Evolutionary conservation across 2,888 invertebrate species (phyloP).

Genomic region (Bellardia pandia): DNA sequence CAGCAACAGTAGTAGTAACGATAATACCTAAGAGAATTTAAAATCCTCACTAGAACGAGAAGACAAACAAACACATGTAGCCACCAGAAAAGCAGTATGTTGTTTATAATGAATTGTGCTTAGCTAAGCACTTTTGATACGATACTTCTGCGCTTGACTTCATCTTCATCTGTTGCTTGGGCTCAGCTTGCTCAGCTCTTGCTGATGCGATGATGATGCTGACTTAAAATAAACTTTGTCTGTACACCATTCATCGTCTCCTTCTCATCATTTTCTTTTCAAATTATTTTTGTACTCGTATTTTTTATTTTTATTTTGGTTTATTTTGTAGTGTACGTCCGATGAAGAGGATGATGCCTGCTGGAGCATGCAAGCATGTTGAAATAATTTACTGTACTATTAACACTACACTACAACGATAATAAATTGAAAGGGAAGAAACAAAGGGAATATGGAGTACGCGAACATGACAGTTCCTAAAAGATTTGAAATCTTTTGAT

Average conservation of each 20-base stretch:
- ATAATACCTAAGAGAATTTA: constrained; percentile 62
- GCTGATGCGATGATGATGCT: constrained; percentile 19
- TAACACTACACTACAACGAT: constrained; percentile 61
- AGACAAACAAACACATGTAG: not conserved
- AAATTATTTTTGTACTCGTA: constrained; percentile 15
- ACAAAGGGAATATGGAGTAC: constrained; percentile 56
- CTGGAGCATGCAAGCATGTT: constrained; percentile 52
- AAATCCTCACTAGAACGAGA: constrained; percentile 49
- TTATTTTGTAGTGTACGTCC: not conserved
- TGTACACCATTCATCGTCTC: constrained; percentile 42
- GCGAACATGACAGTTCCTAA: not conserved
- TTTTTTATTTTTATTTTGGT: constrained; percentile 3
- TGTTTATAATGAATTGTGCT: constrained; percentile 67
- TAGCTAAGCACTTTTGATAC: constrained; percentile 67
- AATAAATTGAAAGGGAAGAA: constrained; percentile 69
- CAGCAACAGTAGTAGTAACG: constrained; percentile 33
- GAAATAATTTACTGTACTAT: constrained; percentile 72
- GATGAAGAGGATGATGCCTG: constrained; percentile 32
- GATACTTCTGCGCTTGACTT: constrained; percentile 38
- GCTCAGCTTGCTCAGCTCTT: not conserved
- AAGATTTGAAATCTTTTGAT: not conserved
- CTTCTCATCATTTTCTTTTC: constrained; percentile 23
- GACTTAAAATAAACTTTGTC: constrained; percentile 59
- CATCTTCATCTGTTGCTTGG: constrained; percentile 45
- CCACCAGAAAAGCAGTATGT: constrained; percentile 42